These are phyloP conservation scores for Anodontia alba DNA, from an alignment of 2,888 invertebrate genomes.

Conservation along the genomic window DNA sequence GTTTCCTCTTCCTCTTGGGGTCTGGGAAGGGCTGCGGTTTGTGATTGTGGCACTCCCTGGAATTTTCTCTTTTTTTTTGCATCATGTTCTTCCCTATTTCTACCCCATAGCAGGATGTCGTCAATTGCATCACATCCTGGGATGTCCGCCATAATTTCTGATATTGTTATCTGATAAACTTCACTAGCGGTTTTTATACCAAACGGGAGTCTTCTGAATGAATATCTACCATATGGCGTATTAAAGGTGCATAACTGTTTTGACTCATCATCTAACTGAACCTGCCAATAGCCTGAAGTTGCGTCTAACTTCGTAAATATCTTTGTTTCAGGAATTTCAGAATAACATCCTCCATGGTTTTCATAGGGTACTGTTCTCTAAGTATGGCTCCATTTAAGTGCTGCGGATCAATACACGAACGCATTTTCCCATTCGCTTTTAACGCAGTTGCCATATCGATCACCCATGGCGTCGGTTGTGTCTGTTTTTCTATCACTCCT, in stretches of 20 bases:
- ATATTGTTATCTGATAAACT: slow-evolving; percentile 42
- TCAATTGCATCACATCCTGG: slow-evolving; percentile 48
- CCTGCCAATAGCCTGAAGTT: slow-evolving; percentile 55
- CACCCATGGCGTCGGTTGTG: slow-evolving; percentile 45
- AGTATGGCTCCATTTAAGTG: slow-evolving; percentile 54
- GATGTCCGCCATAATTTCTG: slow-evolving; percentile 36
- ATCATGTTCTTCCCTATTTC: slow-evolving; percentile 43
- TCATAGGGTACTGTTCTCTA: slow-evolving; percentile 59
- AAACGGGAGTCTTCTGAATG: slow-evolving; percentile 42
- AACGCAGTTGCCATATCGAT: slow-evolving; percentile 52
- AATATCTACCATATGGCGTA: slow-evolving; percentile 42
- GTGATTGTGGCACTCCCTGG: too few relatives aligned
- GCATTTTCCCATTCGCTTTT: slow-evolving; percentile 46
- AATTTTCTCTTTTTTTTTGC: too few relatives aligned
- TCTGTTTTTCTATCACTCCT: slow-evolving; percentile 50
- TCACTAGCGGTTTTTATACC: slow-evolving; percentile 45
- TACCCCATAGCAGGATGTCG: slow-evolving; percentile 52
- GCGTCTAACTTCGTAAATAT: slow-evolving; percentile 56
- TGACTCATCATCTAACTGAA: slow-evolving; percentile 38
- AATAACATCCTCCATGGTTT: slow-evolving; percentile 56
- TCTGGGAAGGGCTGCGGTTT: too few relatives aligned
- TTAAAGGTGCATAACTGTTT: slow-evolving; percentile 52
- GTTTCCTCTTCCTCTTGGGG: too few relatives aligned
- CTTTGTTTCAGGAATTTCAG: slow-evolving; percentile 42
- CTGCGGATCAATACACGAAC: slow-evolving; percentile 56